Base-by-base conservation (phyloP, 2,113 vertebrate species). In the Amazona guildingii region DNA sequence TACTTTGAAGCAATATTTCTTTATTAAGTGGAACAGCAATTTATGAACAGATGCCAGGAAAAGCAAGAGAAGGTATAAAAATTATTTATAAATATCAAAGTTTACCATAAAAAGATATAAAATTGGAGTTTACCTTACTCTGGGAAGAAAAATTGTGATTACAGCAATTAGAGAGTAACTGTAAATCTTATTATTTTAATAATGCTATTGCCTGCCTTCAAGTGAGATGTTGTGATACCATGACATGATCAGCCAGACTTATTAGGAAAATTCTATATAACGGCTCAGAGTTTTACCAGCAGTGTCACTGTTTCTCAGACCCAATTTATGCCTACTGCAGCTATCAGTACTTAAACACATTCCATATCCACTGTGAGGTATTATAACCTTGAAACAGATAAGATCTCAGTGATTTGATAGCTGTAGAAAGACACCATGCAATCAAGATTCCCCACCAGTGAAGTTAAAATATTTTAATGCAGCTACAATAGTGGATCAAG, bases 391-490 rank as follows among this genome's bases (percentile, higher is more conserved):
- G 91, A 95, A 95, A 95, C 73, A 51, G 62, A 73, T 74, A 90
- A 92, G 63, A 79, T 48, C 63, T 73, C 83, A 55, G 44, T 83
- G 44, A 95, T 79, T 44, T 81, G 67, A 94, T 84, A 97, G 68
- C 35, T 94, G 37, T 55, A 91, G 31, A 37, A 88, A 88, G 90
- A 89, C 72, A 48, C 44, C 48, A 20, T 10, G 44, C 81, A 72
- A 97, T 91, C 78, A 95, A 96, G 93, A 94, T 96, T 93, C 70
- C 87, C 59, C 86, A 75, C 28, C 29, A 88, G 77, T 72, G 41
- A 94, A 96, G 94, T 82, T 94, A 96, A 97, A 96, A 82, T 92
- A 94, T 86, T 97, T 97, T 96, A 96, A 91, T 86, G 75, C 43
- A 95, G 80, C 87, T 80, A 49, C 31, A 95, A 64, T 68, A 94